These are phyloP conservation scores for Parnassius mnemosyne DNA, from an alignment of 2,888 invertebrate genomes.

Conservation along the genomic window DNA sequence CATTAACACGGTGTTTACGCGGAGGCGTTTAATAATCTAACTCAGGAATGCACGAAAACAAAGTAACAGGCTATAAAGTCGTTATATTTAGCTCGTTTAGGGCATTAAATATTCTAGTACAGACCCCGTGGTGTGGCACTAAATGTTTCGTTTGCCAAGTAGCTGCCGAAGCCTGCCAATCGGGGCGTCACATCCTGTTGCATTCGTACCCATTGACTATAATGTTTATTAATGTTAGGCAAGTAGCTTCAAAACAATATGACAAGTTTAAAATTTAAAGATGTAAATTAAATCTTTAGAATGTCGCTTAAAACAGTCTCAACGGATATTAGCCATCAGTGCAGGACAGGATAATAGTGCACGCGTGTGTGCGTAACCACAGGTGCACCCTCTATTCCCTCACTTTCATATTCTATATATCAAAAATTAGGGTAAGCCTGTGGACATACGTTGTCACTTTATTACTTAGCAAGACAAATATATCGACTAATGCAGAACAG, in stretches of 20 bases:
- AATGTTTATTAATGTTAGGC: constrained; percentile 2
- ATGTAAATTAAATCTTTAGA: not conserved
- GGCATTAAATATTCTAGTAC: constrained; percentile 15
- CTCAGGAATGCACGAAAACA: constrained; percentile 27
- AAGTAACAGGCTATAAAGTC: constrained; percentile 22
- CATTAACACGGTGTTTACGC: constrained; percentile 20
- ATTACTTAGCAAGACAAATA: no score
- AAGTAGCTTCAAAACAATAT: not conserved
- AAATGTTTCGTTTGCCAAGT: not conserved
- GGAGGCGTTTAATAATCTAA: constrained; percentile 33
- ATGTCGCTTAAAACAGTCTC: no score
- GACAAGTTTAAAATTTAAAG: not conserved
- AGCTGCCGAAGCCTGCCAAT: constrained; percentile 13
- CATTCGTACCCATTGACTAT: not conserved
- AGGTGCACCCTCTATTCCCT: no score
- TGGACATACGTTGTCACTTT: no score
- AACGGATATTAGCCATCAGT: no score
- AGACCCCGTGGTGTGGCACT: not conserved
- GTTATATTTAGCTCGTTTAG: constrained; percentile 18
- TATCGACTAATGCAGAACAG: no score
- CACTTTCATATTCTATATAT: no score
- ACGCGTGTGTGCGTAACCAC: no score
- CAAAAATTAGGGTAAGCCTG: no score
- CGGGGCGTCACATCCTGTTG: constrained; percentile 18
- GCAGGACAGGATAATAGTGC: no score